Evolutionary conservation across 2,797 vertebrate genomes (phyloP).

Genomic region (Morelia viridis): DNA sequence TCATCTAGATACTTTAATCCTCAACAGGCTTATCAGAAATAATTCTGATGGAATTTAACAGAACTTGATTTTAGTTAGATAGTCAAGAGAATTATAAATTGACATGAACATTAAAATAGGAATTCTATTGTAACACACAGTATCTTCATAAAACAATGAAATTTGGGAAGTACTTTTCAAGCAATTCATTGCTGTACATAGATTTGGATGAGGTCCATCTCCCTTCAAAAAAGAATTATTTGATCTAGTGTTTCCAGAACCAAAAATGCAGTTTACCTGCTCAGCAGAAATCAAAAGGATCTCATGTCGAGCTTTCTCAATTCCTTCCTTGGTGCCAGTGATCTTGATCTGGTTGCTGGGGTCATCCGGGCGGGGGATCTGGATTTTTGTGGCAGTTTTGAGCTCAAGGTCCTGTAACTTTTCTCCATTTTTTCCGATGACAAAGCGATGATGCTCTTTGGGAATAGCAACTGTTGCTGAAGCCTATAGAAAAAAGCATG

Average conservation of each 20-base stretch:
- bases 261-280: slow-evolving; percentile 80
- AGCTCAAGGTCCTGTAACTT: slow-evolving; percentile 98
- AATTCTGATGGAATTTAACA: background rate
- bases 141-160: background rate
- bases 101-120: background rate
- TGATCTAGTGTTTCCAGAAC: background rate
- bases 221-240: background rate
- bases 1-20: background rate
- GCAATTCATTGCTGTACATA: background rate
- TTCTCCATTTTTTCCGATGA: slow-evolving; percentile 98
- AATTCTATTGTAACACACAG: background rate
- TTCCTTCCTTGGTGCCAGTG: slow-evolving; percentile 98
- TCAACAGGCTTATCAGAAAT: background rate
- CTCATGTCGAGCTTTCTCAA: slow-evolving; percentile 98
- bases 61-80: background rate
- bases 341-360: slow-evolving; percentile 98
- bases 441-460: slow-evolving; percentile 98
- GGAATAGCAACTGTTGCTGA: slow-evolving; percentile 96
- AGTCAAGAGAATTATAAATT: background rate
- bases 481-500: slow-evolving; percentile 74
- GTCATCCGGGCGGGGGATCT: slow-evolving; percentile 98
- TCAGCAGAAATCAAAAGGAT: slow-evolving; percentile 98
- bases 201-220: background rate
- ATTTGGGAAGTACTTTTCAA: background rate
- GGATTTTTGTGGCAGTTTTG: slow-evolving; percentile 99